Base-by-base conservation (phyloP, 1,140 invertebrate species). In the Aleiodes sp. region DNA sequence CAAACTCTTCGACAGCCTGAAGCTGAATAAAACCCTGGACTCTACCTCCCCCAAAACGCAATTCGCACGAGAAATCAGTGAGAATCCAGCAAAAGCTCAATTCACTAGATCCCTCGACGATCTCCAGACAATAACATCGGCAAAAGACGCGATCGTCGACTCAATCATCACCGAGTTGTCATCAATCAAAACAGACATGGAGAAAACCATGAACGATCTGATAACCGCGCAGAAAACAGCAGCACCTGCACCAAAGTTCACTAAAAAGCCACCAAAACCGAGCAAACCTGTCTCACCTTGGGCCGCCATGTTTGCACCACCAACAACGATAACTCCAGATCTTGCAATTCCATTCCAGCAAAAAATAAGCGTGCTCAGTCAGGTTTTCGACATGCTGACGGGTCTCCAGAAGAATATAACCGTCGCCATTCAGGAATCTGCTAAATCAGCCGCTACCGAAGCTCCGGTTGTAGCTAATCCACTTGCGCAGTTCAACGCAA, bases 381-480 rank as follows among this genome's bases (percentile, higher is more conserved):
- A 85, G 68, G 81, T 85, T 2, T 86, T 86, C 37, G 84, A 86
- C 52, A 84, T 82, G 76, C 65, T 86, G 2, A 82, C 82, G 1
- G 70, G 73, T 2, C 67, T 86, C 10, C 79, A 85, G 28, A 84
- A 76, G 12, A 84, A 85, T 57, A 79, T 85, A 14, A 83, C 81
- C 1, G 56, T 19, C 0, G 73, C 78, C 0, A 75, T 83, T 6
- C 74, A 82, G 9, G 74, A 70, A 16, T 72, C 78, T 0, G 70
- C 80, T 4, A 80, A 72, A 19, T 6, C 70, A 0, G 10, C 41
- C 2, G 28, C 70, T 3, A 59, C 65, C 1, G 72, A 52, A 21
- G 35, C 69, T 2, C 29, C 41, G 6, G 16, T 16, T 12, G 24
- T 16, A 9, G 62, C 12, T 7, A 33, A 16, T 21, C 28, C 10